A percentile compares a stretch with the other conserved stretches of the same genome.
Conservation (phyloP, 2,888 invertebrate species). For the Brassicogethes aeneus region DNA sequence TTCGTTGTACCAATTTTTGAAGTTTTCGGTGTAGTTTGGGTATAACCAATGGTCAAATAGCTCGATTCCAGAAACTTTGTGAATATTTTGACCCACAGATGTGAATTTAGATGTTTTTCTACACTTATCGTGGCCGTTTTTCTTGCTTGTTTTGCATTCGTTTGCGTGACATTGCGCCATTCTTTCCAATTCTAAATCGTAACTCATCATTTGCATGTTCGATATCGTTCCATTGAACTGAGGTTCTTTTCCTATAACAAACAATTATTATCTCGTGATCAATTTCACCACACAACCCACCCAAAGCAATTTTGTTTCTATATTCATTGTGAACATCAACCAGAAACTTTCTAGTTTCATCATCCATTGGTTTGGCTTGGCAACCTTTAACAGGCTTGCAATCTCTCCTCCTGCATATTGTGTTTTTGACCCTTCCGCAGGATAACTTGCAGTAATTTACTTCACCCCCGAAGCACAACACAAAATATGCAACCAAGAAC, state of each 20-base stretch:
- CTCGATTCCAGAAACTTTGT: background rate
- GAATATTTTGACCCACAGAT: background rate
- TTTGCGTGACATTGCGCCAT: background rate
- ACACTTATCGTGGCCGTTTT: background rate
- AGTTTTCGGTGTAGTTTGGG: background rate
- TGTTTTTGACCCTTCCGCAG: background rate
- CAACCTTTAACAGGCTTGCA: background rate
- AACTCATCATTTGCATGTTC: background rate
- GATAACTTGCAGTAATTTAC: background rate
- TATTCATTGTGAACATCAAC: background rate
- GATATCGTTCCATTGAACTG: background rate
- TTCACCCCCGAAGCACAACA: too few relatives aligned
- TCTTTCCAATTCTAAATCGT: background rate
- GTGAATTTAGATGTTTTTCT: background rate
- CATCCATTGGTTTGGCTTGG: background rate
- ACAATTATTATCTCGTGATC: background rate
- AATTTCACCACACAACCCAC: background rate
- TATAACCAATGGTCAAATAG: background rate
- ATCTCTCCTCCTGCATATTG: background rate
- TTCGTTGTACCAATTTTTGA: background rate
- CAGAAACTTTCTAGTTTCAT: background rate
- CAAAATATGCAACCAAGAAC: too few relatives aligned
- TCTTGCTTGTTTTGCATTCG: background rate
- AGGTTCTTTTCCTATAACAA: background rate
- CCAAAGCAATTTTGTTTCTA: background rate